These are phyloP conservation scores for Aquila chrysaetos DNA, from an alignment of 2,797 vertebrate genomes.

Conservation along the genomic window DNA sequence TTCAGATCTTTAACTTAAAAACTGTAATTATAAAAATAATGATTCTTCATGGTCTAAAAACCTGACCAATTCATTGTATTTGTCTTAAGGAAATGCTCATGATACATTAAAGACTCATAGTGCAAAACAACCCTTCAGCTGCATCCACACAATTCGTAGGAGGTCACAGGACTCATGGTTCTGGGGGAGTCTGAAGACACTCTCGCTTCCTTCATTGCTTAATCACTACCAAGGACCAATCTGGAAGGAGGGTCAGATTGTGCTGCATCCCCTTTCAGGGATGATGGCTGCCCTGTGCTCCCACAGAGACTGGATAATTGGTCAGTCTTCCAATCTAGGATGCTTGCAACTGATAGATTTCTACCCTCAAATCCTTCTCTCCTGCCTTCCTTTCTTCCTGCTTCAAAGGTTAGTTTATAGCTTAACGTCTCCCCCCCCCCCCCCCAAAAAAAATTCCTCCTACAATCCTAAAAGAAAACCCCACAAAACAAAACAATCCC, in stretches of 20 bases:
- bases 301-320: fast-evolving
- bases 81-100: background rate
- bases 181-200: background rate
- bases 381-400: background rate
- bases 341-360: background rate
- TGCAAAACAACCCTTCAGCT: background rate
- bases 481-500: background rate
- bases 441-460: no score
- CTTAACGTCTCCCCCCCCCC: background rate
- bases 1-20: background rate
- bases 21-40: background rate
- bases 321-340: background rate
- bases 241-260: background rate
- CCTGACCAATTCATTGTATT: background rate
- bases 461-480: background rate
- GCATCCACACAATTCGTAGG: fast-evolving
- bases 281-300: background rate
- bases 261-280: background rate
- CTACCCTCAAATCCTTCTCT: background rate
- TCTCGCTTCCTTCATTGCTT: background rate
- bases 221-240: background rate
- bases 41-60: background rate
- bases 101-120: background rate
- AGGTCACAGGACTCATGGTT: background rate
- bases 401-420: background rate